phyloP scores from a whole-genome alignment of 2,113 vertebrate species.

The Zonotrichia leucophrys region DNA sequence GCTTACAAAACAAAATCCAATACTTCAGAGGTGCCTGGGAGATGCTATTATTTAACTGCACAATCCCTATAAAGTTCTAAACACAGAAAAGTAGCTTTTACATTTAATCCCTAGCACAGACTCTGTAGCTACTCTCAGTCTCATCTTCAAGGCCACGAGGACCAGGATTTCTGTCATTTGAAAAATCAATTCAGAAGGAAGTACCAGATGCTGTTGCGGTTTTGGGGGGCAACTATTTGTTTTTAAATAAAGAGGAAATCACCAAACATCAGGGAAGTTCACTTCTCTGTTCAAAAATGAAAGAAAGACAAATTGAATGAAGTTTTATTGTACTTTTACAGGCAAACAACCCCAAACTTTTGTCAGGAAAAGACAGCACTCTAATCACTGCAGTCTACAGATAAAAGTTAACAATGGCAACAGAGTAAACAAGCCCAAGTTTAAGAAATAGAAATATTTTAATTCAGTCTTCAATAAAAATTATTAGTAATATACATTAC shows the following conservation, averaged over 20 bases:
- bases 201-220: neutral
- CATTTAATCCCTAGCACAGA: neutral
- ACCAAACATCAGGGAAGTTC: neutral
- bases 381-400: neutral
- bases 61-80: neutral
- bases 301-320: neutral
- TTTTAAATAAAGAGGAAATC: neutral
- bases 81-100: neutral
- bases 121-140: neutral
- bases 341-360: neutral
- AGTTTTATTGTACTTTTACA: neutral
- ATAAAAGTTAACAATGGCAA: neutral
- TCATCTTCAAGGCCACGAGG: neutral
- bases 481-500: neutral
- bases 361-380: neutral
- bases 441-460: conserved; percentile 22
- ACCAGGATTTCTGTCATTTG: neutral
- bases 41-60: neutral
- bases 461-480: conserved; percentile 12
- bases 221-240: neutral
- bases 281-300: neutral
- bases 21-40: neutral
- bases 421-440: neutral
- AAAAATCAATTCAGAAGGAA: neutral
- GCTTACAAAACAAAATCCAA: neutral